Conservation (phyloP, 2,113 vertebrate genomes). For the Cathartes aura region DNA sequence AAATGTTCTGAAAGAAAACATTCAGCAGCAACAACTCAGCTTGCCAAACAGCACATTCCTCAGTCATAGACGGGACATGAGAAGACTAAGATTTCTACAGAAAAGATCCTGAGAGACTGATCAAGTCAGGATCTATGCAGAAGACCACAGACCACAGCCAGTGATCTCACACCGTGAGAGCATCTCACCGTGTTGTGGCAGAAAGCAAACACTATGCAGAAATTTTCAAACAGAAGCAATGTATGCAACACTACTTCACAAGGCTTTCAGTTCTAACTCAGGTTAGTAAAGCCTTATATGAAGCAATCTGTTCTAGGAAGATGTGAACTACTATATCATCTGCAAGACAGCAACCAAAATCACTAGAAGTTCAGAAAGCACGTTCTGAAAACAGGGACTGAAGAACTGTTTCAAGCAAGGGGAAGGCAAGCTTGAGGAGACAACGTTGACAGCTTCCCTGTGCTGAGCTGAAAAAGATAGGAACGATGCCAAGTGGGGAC, state of each 20-base stretch:
- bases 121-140: neutral
- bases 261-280: neutral
- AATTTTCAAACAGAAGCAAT: neutral
- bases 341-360: neutral
- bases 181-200: neutral
- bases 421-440: neutral
- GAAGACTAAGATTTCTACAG: neutral
- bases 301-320: neutral
- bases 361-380: neutral
- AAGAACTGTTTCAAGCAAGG: neutral
- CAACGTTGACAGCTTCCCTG: fast-evolving
- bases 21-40: neutral
- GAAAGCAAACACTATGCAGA: neutral
- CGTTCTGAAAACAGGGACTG: neutral
- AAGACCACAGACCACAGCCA: neutral
- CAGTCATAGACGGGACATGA: neutral
- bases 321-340: neutral
- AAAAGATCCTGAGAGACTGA: neutral
- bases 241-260: neutral
- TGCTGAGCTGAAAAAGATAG: neutral
- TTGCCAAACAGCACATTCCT: neutral
- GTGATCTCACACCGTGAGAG: neutral
- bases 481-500: neutral
- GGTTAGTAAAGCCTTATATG: neutral
- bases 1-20: neutral